These are phyloP conservation scores for Nibea albiflora DNA, from an alignment of 2,113 vertebrate species.

Conservation along the genomic window DNA sequence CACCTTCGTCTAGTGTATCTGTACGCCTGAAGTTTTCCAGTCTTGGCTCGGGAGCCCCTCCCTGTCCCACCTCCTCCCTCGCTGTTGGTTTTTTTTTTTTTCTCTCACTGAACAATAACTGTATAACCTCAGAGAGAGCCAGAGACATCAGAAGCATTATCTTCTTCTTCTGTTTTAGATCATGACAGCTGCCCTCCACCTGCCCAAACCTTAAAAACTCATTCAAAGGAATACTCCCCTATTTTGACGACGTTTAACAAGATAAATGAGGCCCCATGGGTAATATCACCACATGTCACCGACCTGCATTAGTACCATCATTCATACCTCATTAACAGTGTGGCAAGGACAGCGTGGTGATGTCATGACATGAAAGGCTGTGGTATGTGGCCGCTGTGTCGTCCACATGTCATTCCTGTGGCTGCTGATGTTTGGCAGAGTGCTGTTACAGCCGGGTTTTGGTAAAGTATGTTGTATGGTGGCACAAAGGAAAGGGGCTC, in stretches of 20 bases:
- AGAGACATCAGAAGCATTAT: slow-evolving; percentile 29
- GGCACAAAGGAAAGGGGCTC: slow-evolving; percentile 17
- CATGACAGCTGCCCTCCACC: slow-evolving; percentile 13
- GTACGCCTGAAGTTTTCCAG: slow-evolving; percentile 57
- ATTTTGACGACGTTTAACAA: neutral
- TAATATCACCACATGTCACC: neutral
- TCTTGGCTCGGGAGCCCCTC: slow-evolving; percentile 18
- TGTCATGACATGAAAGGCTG: slow-evolving; percentile 31
- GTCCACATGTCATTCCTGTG: neutral
- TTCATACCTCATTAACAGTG: slow-evolving; percentile 7
- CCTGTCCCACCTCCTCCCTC: slow-evolving; percentile 37
- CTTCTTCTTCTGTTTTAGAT: slow-evolving; percentile 18
- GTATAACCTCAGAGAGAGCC: slow-evolving; percentile 25
- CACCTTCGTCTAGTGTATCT: slow-evolving; percentile 60
- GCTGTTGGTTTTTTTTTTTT: neutral
- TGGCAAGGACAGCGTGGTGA: slow-evolving; percentile 23
- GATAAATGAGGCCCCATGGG: neutral
- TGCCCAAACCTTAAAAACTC: slow-evolving; percentile 1
- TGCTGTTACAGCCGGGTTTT: neutral
- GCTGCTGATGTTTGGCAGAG: slow-evolving; percentile 35
- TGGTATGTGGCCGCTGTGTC: slow-evolving; percentile 28
- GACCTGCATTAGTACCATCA: neutral
- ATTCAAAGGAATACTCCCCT: neutral
- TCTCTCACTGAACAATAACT: slow-evolving; percentile 37
- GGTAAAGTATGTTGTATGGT: slow-evolving; percentile 14